A percentile compares a stretch with the other conserved stretches of the same genome.
Evolutionary conservation across 2,113 vertebrate genomes (phyloP).

Genomic region (Sula dactylatra): DNA sequence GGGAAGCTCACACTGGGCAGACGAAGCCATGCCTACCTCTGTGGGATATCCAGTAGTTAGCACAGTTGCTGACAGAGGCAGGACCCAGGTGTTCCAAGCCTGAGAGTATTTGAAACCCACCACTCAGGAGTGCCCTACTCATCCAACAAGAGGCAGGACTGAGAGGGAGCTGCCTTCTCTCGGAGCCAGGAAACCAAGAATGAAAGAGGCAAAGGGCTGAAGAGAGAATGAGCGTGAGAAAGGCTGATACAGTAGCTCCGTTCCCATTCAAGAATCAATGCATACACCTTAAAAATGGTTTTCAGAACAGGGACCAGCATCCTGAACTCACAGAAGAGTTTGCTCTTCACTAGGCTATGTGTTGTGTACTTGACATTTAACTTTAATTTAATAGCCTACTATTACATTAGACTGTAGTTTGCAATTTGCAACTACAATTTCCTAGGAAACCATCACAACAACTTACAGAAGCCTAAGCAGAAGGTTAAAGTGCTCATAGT

Average conservation of each 20-base stretch:
- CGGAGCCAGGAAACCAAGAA: background rate
- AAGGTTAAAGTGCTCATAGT: background rate
- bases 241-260: background rate
- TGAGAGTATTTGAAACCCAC: background rate
- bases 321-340: background rate
- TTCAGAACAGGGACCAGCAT: background rate
- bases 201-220: background rate
- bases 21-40: background rate
- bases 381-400: background rate
- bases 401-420: background rate
- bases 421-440: background rate
- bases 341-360: background rate
- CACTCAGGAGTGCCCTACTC: background rate
- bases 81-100: background rate
- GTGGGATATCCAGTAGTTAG: background rate
- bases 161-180: background rate
- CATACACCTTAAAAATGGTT: background rate
- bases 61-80: background rate
- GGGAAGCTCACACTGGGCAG: background rate
- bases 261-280: background rate
- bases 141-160: background rate
- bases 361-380: background rate
- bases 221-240: background rate
- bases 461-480: background rate
- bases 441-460: background rate